phyloP scores from a whole-genome alignment of 2,797 vertebrate species.

The Loriculus beryllinus region DNA sequence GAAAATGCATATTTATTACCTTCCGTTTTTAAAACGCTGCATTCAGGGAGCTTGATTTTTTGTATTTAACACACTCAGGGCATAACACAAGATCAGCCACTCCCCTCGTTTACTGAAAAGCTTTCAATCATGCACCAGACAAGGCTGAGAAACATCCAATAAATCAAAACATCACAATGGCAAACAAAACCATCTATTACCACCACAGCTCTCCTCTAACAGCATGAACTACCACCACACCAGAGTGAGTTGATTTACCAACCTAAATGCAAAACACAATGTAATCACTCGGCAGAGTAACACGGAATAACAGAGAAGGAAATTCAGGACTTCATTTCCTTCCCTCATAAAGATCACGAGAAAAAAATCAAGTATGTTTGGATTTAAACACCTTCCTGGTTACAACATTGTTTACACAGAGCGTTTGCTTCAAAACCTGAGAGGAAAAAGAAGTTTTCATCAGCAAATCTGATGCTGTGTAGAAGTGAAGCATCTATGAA shows the following conservation, averaged over 20 bases:
- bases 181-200: conserved; percentile 31
- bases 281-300: conserved; percentile 24
- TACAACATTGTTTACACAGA: neutral
- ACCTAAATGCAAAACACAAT: neutral
- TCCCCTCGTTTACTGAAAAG: neutral
- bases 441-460: conserved; percentile 27
- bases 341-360: neutral
- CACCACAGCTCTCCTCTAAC: conserved; percentile 10
- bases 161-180: neutral
- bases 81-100: neutral
- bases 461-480: conserved; percentile 1
- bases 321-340: neutral
- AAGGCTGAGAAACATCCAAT: conserved; percentile 11
- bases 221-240: conserved; percentile 6
- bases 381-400: neutral
- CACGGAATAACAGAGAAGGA: conserved; percentile 16
- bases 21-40: neutral
- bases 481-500: neutral
- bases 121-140: conserved; percentile 13
- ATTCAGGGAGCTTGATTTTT: conserved; percentile 7
- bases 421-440: neutral
- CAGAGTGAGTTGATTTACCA: conserved; percentile 23
- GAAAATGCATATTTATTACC: neutral
- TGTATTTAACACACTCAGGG: neutral
- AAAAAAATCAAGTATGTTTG: neutral